Evolutionary conservation across 2,797 vertebrate species (phyloP).

Genomic region (Dallia pectoralis): DNA sequence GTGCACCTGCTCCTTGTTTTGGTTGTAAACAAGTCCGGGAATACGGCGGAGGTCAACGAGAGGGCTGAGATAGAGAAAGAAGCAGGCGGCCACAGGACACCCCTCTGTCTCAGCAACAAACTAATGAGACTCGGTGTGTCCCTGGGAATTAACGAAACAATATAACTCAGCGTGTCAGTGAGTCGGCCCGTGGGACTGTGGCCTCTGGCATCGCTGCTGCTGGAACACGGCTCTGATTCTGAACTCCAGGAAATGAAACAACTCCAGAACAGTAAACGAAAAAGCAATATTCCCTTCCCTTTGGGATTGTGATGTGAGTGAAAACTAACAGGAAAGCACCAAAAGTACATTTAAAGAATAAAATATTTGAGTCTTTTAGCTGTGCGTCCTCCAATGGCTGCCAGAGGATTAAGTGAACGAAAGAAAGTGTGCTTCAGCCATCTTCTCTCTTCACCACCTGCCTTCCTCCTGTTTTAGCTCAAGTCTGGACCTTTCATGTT

Average conservation of each 20-base stretch:
- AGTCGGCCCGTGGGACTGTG: background rate
- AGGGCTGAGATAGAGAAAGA: constrained; percentile 21
- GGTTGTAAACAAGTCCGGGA: constrained; percentile 53
- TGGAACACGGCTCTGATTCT: background rate
- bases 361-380: background rate
- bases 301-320: background rate
- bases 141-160: constrained; percentile 10
- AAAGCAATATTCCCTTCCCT: background rate
- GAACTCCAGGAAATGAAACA: constrained; percentile 12
- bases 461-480: background rate
- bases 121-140: constrained; percentile 2
- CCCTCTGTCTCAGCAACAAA: constrained; percentile 8
- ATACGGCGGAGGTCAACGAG: constrained; percentile 39
- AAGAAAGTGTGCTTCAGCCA: background rate
- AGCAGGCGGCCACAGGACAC: constrained; percentile 24
- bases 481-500: background rate
- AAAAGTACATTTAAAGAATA: background rate
- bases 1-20: constrained; percentile 55
- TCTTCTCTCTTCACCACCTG: background rate
- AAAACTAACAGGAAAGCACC: background rate
- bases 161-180: background rate
- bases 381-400: background rate
- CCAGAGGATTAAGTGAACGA: background rate
- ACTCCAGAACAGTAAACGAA: background rate
- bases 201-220: background rate